phyloP scores from a whole-genome alignment of 2,113 vertebrate genomes.

The Poecilia latipinna region DNA sequence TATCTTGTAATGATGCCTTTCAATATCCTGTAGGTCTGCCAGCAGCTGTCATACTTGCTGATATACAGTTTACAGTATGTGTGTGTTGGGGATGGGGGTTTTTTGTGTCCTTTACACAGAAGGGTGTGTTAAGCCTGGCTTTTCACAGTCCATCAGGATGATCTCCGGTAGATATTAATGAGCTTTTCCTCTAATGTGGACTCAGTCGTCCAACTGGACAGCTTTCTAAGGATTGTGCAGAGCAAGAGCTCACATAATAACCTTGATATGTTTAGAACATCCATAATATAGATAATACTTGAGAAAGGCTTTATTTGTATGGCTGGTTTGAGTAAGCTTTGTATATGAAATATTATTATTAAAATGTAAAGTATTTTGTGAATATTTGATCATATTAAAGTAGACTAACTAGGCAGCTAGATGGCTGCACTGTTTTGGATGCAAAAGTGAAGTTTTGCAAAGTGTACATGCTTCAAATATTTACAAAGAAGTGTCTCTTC shows the following conservation, averaged over 20 bases:
- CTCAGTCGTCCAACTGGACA: constrained; percentile 62
- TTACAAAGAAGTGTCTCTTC: not conserved
- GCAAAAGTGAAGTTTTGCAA: not conserved
- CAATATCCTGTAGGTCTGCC: too few species aligned
- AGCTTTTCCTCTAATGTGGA: constrained; percentile 71
- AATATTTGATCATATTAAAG: not conserved
- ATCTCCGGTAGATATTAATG: constrained; percentile 70
- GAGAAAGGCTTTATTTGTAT: not conserved
- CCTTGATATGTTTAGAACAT: constrained; percentile 30
- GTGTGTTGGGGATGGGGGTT: not conserved
- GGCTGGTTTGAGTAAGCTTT: not conserved
- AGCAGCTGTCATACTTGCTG: too few species aligned
- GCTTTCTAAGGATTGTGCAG: constrained; percentile 67
- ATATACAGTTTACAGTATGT: too few species aligned
- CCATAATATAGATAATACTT: constrained; percentile 6
- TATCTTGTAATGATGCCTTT: too few species aligned
- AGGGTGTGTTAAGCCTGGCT: constrained; percentile 73
- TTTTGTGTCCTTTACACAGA: constrained; percentile 46
- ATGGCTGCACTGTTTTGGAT: not conserved
- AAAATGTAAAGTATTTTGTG: not conserved
- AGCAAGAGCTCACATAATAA: constrained; percentile 19
- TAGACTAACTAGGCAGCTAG: not conserved
- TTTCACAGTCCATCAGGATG: constrained; percentile 74
- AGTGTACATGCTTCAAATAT: not conserved
- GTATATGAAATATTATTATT: rapidly evolving